Conservation (phyloP, 2,113 vertebrate species). For the Donacobius atricapilla region DNA sequence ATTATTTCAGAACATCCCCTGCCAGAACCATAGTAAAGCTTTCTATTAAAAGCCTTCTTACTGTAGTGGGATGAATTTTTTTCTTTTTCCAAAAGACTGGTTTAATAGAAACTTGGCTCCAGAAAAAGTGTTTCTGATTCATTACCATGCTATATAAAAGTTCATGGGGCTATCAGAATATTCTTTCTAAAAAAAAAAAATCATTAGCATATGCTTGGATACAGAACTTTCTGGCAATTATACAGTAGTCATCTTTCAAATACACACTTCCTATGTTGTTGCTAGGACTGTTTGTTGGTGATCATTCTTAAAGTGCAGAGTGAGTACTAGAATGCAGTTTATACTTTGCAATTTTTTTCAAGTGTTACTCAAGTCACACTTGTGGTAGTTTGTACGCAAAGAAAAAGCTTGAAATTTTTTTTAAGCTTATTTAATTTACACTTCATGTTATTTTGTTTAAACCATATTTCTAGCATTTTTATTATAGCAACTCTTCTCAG, state of each 20-base stretch:
- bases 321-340: slow-evolving; percentile 19
- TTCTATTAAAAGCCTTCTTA: slow-evolving; percentile 68
- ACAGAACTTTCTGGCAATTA: slow-evolving; percentile 63
- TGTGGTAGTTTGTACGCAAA: background rate
- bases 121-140: slow-evolving; percentile 73
- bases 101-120: slow-evolving; percentile 78
- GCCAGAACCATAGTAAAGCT: slow-evolving; percentile 67
- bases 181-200: slow-evolving; percentile 55
- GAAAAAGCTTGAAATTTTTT: background rate
- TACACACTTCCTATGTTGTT: slow-evolving; percentile 53
- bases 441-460: slow-evolving; percentile 35
- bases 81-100: slow-evolving; percentile 39
- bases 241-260: slow-evolving; percentile 68
- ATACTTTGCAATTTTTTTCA: background rate
- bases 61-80: slow-evolving; percentile 62
- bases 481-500: slow-evolving; percentile 30
- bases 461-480: slow-evolving; percentile 18
- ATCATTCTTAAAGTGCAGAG: slow-evolving; percentile 48
- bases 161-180: slow-evolving; percentile 64
- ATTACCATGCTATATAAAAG: slow-evolving; percentile 71
- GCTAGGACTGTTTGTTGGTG: slow-evolving; percentile 30
- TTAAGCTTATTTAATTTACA: slow-evolving; percentile 51
- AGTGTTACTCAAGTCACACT: background rate
- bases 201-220: slow-evolving; percentile 70
- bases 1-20: slow-evolving; percentile 57